Conservation (phyloP, 2,113 vertebrate species). For the Dicerorhinus sumatrensis region DNA sequence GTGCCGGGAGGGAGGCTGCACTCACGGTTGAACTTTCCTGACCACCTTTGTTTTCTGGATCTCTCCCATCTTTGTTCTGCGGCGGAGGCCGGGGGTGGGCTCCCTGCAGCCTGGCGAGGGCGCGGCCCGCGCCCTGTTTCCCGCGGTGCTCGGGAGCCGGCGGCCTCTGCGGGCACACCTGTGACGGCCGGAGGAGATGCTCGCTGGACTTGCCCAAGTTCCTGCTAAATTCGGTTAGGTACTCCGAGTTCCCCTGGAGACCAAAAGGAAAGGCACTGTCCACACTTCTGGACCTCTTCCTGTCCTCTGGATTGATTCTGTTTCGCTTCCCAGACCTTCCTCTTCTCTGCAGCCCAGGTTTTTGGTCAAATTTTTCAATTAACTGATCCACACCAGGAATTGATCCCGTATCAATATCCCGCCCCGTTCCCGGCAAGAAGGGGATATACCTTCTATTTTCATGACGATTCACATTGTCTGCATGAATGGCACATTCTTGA, state of each 20-base stretch:
- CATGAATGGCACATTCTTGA: slow-evolving; percentile 92
- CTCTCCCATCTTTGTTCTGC: slow-evolving; percentile 46
- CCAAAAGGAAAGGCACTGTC: slow-evolving; percentile 92
- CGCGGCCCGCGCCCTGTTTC: slow-evolving; percentile 75
- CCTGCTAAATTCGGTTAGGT: slow-evolving; percentile 86
- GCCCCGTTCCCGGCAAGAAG: slow-evolving; percentile 95
- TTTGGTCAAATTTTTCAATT: slow-evolving; percentile 96
- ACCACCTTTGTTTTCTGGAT: slow-evolving; percentile 50
- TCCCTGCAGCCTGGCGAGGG: slow-evolving; percentile 76
- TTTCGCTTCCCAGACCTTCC: slow-evolving; percentile 93
- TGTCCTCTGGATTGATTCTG: slow-evolving; percentile 93
- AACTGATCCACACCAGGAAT: slow-evolving; percentile 95
- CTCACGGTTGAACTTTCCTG: not conserved
- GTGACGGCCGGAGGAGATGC: slow-evolving; percentile 92
- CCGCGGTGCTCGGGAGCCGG: slow-evolving; percentile 68
- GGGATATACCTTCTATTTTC: slow-evolving; percentile 97
- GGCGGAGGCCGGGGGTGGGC: slow-evolving; percentile 73
- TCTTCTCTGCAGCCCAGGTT: slow-evolving; percentile 89
- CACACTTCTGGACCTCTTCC: slow-evolving; percentile 93
- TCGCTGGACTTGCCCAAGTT: slow-evolving; percentile 91
- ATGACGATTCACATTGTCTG: slow-evolving; percentile 95
- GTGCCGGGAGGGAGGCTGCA: slow-evolving; percentile 83
- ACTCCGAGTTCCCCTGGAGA: slow-evolving; percentile 83
- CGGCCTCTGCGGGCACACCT: slow-evolving; percentile 88
- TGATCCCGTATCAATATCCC: slow-evolving; percentile 96